A percentile compares a stretch with the other conserved stretches of the same genome.
Conservation (phyloP, 2,113 vertebrate species). For the Epinephelus fuscoguttatus region DNA sequence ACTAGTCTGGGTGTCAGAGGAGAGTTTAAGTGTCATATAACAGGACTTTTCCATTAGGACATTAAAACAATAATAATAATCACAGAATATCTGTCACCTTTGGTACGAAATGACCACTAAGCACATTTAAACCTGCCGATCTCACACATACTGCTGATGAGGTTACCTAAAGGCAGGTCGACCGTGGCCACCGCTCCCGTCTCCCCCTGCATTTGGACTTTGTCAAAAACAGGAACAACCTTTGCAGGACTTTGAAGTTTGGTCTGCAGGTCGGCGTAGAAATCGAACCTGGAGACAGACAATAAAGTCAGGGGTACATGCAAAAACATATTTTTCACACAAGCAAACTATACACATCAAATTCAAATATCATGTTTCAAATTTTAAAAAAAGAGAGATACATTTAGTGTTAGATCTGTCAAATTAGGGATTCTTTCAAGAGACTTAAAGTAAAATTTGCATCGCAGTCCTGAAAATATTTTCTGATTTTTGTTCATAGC, state of each 20-base stretch:
- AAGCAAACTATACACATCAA: no score
- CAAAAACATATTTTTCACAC: no score
- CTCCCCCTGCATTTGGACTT: slow-evolving; percentile 82
- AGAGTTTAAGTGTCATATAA: neutral
- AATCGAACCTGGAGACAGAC: slow-evolving; percentile 81
- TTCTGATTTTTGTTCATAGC: no score
- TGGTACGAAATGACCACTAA: neutral
- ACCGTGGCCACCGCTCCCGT: slow-evolving; percentile 79
- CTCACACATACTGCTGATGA: neutral
- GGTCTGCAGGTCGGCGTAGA: slow-evolving; percentile 69
- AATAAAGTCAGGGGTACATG: neutral
- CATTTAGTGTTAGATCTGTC: no score
- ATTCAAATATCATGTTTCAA: no score
- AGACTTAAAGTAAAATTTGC: no score
- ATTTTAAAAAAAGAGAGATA: no score
- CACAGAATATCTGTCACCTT: no score
- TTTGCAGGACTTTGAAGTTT: slow-evolving; percentile 72
- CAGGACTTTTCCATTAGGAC: neutral
- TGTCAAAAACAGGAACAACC: slow-evolving; percentile 80
- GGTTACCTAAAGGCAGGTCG: slow-evolving; percentile 77
- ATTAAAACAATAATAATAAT: no score
- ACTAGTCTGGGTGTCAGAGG: neutral
- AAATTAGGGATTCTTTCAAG: no score
- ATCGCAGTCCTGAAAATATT: no score
- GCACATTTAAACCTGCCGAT: neutral